Evolutionary conservation across 2,113 vertebrate species (phyloP).

Genomic region (Calyptomena viridis): DNA sequence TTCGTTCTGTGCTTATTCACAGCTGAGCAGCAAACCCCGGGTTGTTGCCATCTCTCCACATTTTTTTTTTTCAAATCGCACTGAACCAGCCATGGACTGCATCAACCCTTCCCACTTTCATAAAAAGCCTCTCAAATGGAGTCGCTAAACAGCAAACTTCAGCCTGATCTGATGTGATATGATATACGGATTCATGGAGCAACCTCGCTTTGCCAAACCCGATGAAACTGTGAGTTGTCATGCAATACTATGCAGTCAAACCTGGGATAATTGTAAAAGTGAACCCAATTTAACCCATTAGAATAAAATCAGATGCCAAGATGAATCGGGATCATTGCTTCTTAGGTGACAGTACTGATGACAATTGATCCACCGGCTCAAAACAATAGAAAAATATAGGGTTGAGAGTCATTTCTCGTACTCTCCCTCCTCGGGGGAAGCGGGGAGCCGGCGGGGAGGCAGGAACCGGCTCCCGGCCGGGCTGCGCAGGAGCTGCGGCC

Average conservation of each 20-base stretch:
- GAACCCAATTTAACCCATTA: slow-evolving; percentile 68
- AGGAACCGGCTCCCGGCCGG: neutral
- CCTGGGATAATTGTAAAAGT: slow-evolving; percentile 54
- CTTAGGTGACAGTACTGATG: slow-evolving; percentile 41
- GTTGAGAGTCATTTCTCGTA: neutral
- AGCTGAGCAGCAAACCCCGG: slow-evolving; percentile 6
- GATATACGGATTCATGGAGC: slow-evolving; percentile 56
- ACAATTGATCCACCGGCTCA: slow-evolving; percentile 37
- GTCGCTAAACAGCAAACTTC: slow-evolving; percentile 59
- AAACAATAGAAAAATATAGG: slow-evolving; percentile 32
- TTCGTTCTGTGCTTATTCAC: slow-evolving; percentile 1
- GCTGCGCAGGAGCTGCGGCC: neutral
- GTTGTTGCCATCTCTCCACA: slow-evolving; percentile 36
- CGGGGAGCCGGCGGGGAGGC: neutral
- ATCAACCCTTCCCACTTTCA: slow-evolving; percentile 53
- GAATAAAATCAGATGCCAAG: slow-evolving; percentile 62
- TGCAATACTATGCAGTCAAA: slow-evolving; percentile 50
- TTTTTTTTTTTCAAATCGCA: neutral
- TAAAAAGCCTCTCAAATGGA: slow-evolving; percentile 49
- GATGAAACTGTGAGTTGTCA: slow-evolving; percentile 66
- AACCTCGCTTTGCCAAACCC: slow-evolving; percentile 64
- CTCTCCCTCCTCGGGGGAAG: neutral
- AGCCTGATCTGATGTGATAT: slow-evolving; percentile 67
- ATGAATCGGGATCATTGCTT: slow-evolving; percentile 54
- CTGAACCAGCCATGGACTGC: slow-evolving; percentile 19